Conservation (phyloP, 2,797 vertebrate genomes). For the Pitangus sulphuratus region DNA sequence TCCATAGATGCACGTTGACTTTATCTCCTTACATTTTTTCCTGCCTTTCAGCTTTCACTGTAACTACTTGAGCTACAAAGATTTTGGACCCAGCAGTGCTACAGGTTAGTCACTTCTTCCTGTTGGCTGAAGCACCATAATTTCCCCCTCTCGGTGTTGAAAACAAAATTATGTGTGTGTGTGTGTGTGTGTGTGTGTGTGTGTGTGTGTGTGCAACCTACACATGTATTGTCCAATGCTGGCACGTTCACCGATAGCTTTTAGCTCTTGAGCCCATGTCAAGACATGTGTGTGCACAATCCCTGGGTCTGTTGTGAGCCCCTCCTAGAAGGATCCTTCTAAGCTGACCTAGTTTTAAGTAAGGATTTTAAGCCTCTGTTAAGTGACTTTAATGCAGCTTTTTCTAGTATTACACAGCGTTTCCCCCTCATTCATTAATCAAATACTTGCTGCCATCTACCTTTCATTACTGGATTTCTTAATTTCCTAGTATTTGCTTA, state of each 20-base stretch:
- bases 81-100: not conserved
- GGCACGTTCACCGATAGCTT: not conserved
- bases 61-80: not conserved
- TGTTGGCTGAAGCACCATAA: not conserved
- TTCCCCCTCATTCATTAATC: not conserved
- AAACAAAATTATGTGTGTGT: not conserved
- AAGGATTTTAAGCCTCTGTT: not conserved
- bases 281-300: not conserved
- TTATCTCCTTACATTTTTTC: not conserved
- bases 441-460: not conserved
- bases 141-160: not conserved
- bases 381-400: not conserved
- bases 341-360: not conserved
- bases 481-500: not conserved
- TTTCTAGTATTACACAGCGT: not conserved
- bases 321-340: not conserved
- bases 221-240: not conserved
- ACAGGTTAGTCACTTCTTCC: not conserved
- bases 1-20: accelerated
- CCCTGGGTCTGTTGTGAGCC: not conserved
- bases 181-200: not conserved
- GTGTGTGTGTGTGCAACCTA: not conserved
- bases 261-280: not conserved
- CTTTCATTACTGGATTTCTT: not conserved
- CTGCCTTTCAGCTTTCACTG: not conserved